Evolutionary conservation across 53 echinoderm and acorn worm species (phyloP), one percentile per base, ranked within the genome.

Genomic region (Apostichopus leukothele): DNA sequence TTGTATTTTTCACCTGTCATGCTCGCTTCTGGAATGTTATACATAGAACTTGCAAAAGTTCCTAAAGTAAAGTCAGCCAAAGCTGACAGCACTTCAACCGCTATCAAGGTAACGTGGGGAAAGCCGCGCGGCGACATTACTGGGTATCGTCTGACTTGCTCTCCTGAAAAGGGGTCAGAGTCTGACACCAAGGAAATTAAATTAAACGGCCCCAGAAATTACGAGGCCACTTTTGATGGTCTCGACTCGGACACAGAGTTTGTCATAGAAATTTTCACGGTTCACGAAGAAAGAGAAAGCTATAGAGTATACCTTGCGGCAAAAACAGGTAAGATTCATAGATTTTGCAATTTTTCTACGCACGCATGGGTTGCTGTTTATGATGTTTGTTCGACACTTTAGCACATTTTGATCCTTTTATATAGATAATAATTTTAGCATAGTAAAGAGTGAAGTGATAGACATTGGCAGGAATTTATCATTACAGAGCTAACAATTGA

Each of bases 91-190:
- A 75, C 75, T 19, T 21, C 27, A 18, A 19, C 19, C 7, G 19
- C 79, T 79, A 52, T 96, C 7, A 88, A 86, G 4, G 91, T 95
- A 10, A 89, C 94, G 8, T 96, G 96, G 96, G 91, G 76, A 26
- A 93, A 86, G 83, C 95, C 96, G 86, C 75, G 16, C 4, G 95
- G 93, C 7, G 93, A 93, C 55, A 89, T 96, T 52, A 95, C 90
- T 22, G 96, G 96, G 14, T 96, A 96, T 87, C 93, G 86, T 54
- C 84, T 95, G 50, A 59, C 86, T 19, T 92, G 79, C 53, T 20
- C 0, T 19, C 52, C 67, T 4, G 67, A 52, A 68, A 68, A 73
- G 39, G 88, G 79, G 27, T 50, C 85, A 60, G 76, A 77, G 22
- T 76, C 57, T 59, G 89, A 89, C 20, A 71, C 51, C 18, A 91